Conservation (phyloP, 2,113 vertebrate genomes). For the Eolophus roseicapilla region DNA sequence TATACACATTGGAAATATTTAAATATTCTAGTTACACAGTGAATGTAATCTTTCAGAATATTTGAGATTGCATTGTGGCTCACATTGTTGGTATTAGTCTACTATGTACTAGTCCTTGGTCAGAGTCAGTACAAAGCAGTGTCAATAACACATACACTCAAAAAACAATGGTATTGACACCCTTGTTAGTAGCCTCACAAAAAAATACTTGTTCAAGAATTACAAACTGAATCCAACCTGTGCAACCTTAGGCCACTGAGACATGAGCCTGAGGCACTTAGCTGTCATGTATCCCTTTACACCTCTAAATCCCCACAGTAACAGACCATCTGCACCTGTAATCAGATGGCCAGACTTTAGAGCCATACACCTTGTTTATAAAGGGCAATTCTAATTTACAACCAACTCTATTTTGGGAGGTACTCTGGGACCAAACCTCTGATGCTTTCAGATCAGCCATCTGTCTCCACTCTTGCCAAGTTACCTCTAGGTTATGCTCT, state of each 20-base stretch:
- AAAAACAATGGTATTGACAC: not conserved
- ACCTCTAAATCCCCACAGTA: slow-evolving; percentile 34
- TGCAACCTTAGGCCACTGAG: slow-evolving; percentile 39
- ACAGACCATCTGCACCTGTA: slow-evolving; percentile 45
- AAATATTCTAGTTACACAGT: not conserved
- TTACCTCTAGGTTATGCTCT: slow-evolving; percentile 52
- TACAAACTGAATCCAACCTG: not conserved
- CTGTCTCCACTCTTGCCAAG: slow-evolving; percentile 23
- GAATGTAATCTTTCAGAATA: not conserved
- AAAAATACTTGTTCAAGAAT: not conserved
- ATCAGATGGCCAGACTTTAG: slow-evolving; percentile 41
- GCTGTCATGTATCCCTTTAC: slow-evolving; percentile 64
- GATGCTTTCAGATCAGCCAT: slow-evolving; percentile 42
- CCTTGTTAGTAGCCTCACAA: not conserved
- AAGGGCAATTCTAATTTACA: slow-evolving; percentile 64
- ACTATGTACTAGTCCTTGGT: too few species aligned
- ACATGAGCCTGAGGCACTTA: slow-evolving; percentile 12
- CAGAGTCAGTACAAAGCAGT: too few species aligned
- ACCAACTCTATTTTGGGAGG: slow-evolving; percentile 30
- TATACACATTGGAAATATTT: not conserved
- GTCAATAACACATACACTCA: not conserved
- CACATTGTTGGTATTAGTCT: not conserved
- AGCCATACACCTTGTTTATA: slow-evolving; percentile 42
- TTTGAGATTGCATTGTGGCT: not conserved
- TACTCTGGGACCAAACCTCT: slow-evolving; percentile 32